Evolutionary conservation across 1,140 invertebrate species (phyloP), one percentile per base, ranked within the genome.

Genomic region (Phenacoccus solenopsis): DNA sequence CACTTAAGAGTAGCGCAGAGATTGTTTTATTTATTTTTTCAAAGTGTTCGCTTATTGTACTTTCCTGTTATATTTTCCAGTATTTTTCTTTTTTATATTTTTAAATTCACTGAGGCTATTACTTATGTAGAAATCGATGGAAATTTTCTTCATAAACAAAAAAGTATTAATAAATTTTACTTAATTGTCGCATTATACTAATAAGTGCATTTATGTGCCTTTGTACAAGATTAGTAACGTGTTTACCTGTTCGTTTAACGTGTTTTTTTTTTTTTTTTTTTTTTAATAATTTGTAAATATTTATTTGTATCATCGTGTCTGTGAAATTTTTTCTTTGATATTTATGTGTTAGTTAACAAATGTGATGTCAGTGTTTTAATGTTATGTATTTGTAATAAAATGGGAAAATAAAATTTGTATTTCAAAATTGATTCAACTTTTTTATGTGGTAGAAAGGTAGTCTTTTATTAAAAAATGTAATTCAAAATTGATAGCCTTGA

Each of bases 361-460:
- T 64, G 59, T 64, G 59, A 64, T 64, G 59, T 64, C 59, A 64
- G 59, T 64, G 59, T 64, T 64, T 64, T 64, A 64, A 64, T 64
- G 59, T 64, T 64, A 64, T 64, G 25, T 64, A 64, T 64, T 64
- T 25, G 25, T 25, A 64, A 64, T 24, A 25, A 64, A 64, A 64
- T 24, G 25, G 20, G 20, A 7, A 59, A 16, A 20, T 59, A 20
- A 20, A 59, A 59, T 20, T 20, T 59, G 5, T 59, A 59, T 20
- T 5, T 22, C 21, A 20, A 9, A 9, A 22, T 59, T 59, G 13
- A 59, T 59, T 10, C 21, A 59, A 38, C n/a, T 38, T 38, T n/a
- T n/a, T n/a, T n/a, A n/a, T n/a, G n/a, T n/a, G n/a, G n/a, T n/a
- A n/a, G n/a, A n/a, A n/a, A n/a, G n/a, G n/a, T n/a, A n/a, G n/a